Evolutionary conservation across 2,888 invertebrate species (phyloP).

Genomic region (Exephanes ischioxanthus): DNA sequence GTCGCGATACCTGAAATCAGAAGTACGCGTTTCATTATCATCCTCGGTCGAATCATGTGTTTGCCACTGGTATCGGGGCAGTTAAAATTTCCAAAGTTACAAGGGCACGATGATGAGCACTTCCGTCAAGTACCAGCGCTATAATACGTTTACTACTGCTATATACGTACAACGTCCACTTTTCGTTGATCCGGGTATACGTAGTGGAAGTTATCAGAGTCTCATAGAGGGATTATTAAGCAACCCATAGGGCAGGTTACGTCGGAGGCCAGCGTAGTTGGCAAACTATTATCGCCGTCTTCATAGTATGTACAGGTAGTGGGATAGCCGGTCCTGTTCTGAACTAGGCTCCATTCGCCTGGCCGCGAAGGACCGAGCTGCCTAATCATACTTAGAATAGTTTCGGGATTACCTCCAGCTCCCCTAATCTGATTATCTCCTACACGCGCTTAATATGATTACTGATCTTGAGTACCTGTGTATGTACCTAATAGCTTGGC

Average conservation of each 20-base stretch:
- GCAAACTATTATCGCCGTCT: constrained; percentile 85
- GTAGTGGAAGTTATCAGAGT: constrained; percentile 82
- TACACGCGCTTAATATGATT: constrained; percentile 85
- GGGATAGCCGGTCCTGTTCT: constrained; percentile 74
- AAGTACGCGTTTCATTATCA: constrained; percentile 14
- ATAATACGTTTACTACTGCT: constrained; percentile 41
- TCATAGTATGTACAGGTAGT: constrained; percentile 82
- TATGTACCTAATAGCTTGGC: constrained; percentile 80
- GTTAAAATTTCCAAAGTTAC: constrained; percentile 28
- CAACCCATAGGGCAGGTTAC: constrained; percentile 84
- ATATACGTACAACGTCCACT: constrained; percentile 64
- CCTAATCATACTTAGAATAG: constrained; percentile 85
- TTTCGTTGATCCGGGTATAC: constrained; percentile 71
- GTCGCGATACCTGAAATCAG: constrained; percentile 93
- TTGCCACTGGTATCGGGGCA: neutral
- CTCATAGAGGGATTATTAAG: constrained; percentile 84
- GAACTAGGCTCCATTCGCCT: constrained; percentile 74
- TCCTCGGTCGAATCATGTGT: neutral
- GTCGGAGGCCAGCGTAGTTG: constrained; percentile 83
- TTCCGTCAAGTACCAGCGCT: constrained; percentile 49
- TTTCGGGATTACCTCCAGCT: constrained; percentile 84
- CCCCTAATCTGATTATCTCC: constrained; percentile 84
- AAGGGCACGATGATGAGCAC: constrained; percentile 13
- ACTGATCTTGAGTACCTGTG: constrained; percentile 84
- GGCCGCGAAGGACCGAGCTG: constrained; percentile 80